These are phyloP conservation scores for Stichodactyla mertensii DNA, from an alignment of 64 coral and sea anemone species.

Conservation along the genomic window DNA sequence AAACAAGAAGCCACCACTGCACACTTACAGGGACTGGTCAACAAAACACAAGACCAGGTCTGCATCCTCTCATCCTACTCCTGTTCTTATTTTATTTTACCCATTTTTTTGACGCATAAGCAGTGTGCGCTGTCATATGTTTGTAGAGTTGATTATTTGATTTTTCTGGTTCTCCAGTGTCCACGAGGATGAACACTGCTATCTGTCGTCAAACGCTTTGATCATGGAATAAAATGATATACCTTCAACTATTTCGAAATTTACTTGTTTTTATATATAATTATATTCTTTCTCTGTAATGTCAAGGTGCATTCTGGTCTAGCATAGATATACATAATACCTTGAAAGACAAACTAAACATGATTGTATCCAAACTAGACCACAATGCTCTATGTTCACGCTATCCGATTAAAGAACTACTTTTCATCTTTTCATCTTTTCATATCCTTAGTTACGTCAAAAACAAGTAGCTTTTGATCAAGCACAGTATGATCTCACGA, in stretches of 20 bases:
- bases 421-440: neutral
- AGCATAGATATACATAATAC: neutral
- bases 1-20: slow-evolving; percentile 67
- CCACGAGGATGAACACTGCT: too few relatives aligned
- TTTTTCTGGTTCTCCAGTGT: too few relatives aligned
- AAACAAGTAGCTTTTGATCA: slow-evolving; percentile 79
- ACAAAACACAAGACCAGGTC: slow-evolving; percentile 67
- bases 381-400: neutral
- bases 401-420: neutral
- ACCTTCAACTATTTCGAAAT: too few relatives aligned
- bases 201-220: too few relatives aligned
- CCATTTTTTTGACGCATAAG: too few relatives aligned
- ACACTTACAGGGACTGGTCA: slow-evolving; percentile 61
- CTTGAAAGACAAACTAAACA: neutral
- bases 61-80: neutral
- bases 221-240: too few relatives aligned
- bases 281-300: too few relatives aligned
- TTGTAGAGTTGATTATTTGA: too few relatives aligned
- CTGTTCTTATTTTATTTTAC: too few relatives aligned
- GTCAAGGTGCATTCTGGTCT: slow-evolving; percentile 2
- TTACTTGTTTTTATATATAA: too few relatives aligned
- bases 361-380: neutral
- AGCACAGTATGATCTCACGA: slow-evolving; percentile 68
- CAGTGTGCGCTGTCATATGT: too few relatives aligned
- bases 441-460: slow-evolving; percentile 59